Base-by-base conservation (phyloP, 2,113 vertebrate species). In the Meriones unguiculatus region DNA sequence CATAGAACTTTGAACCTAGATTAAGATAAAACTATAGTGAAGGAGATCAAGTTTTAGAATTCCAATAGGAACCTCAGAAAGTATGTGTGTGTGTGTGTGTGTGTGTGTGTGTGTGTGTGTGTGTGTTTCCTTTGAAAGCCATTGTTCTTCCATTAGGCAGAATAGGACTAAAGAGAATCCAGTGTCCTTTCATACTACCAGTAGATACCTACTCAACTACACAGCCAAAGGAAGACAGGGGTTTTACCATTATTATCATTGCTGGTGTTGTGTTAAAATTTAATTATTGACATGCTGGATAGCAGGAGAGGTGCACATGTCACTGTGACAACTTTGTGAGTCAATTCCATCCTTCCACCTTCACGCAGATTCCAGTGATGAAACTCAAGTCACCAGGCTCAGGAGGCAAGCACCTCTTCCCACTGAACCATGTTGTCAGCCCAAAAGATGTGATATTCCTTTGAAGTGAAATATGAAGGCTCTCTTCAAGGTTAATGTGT, bases 1-100 rank as follows among this genome's bases (percentile, higher is more conserved):
- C 50, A 88, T 6, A 95, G 28, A 93, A 82, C 59, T 89, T 91
- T 52, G 72, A 84, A 87, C 64, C 32, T 91, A 54, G 32, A 30
- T 77, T 24, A 67, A 77, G 57, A 93, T 69, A 92, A 90, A 84
- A 90, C 13, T 70, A 69, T 46, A 35, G 62, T 67, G 24, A 84
- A 73, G 76, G 52, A 88, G 7, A 67, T 87, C 32, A 82, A 65
- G 22, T 84, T 85, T 85, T 67, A 94, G n/a, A 77, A 57, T 90
- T 86, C 25, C 73, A 92, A 57, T 25, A 80, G 24, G 28, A 11
- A n/a, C 4, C 52, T 91, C 84, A 92, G 91, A 91, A 91, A 90
- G 20, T 87, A 76, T 72, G 59, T 70, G 70, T 28, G 30, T 78
- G 46, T 5, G 46, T 46, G 46, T 46, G 20, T 87, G 76, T 72